These are phyloP conservation scores for Sterrhoptilus dennistouni DNA, from an alignment of 2,113 vertebrate genomes.

Conservation along the genomic window DNA sequence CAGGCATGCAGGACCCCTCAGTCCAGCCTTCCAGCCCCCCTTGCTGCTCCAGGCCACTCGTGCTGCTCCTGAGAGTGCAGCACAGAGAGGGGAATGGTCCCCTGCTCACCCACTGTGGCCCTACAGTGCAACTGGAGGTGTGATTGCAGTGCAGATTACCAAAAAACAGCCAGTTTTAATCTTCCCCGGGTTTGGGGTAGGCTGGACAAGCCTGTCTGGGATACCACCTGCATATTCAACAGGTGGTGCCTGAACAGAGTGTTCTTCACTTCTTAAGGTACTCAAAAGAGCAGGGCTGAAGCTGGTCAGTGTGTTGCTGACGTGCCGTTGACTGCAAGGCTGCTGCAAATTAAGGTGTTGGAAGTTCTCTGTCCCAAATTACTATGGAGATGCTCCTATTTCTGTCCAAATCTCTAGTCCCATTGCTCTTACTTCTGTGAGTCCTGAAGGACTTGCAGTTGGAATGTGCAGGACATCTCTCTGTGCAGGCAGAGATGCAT, in stretches of 20 bases:
- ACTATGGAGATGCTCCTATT: not conserved
- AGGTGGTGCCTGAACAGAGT: not conserved
- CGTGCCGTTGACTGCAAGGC: not conserved
- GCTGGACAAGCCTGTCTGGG: not conserved
- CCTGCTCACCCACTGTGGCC: not conserved
- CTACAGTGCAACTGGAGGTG: not conserved
- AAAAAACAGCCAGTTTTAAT: slow-evolving; percentile 18
- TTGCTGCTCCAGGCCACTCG: fast-evolving
- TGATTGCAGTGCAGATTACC: not conserved
- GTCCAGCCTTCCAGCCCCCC: not conserved
- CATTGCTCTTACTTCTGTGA: not conserved
- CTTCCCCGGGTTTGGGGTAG: not conserved
- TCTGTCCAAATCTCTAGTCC: not conserved
- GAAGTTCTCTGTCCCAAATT: not conserved
- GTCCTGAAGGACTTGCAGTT: not conserved
- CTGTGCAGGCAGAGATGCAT: not conserved
- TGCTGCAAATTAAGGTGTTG: not conserved
- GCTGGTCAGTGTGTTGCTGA: not conserved
- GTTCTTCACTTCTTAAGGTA: not conserved
- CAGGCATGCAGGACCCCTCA: not conserved
- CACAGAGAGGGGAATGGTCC: not conserved
- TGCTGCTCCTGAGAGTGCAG: not conserved
- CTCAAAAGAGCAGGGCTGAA: not conserved
- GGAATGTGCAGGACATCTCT: not conserved
- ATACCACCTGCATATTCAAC: not conserved